Percentiles rank a stretch among this genome's conserved stretches.
Conservation (phyloP, 1,140 invertebrate genomes). For the Aphis craccivora region DNA sequence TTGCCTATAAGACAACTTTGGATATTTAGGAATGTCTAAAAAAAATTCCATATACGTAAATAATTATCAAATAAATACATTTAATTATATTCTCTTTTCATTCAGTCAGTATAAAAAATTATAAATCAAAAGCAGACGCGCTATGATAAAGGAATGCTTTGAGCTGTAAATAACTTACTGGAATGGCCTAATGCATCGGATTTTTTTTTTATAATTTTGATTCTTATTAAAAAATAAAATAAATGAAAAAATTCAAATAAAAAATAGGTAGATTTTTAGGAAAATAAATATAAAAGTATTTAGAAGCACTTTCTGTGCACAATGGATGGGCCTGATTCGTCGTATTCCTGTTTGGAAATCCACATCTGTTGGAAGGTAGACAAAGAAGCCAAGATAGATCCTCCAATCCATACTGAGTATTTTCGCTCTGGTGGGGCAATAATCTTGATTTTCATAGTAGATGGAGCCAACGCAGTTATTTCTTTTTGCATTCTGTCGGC, state of each 20-base stretch:
- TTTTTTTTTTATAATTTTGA: slow-evolving; percentile 56
- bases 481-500: slow-evolving; percentile 82
- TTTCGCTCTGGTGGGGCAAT: slow-evolving; percentile 86
- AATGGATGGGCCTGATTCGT: slow-evolving; percentile 92
- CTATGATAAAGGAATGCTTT: slow-evolving; percentile 57
- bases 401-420: slow-evolving; percentile 87
- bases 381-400: slow-evolving; percentile 83
- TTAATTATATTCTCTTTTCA: slow-evolving; percentile 55
- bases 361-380: slow-evolving; percentile 94
- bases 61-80: slow-evolving; percentile 58
- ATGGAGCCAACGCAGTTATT: slow-evolving; percentile 77
- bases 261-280: slow-evolving; percentile 56
- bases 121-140: slow-evolving; percentile 57
- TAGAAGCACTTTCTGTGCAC: slow-evolving; percentile 97
- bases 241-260: slow-evolving; percentile 52
- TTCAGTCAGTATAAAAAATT: slow-evolving; percentile 58
- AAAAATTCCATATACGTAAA: slow-evolving; percentile 54
- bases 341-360: slow-evolving; percentile 96
- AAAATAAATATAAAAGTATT: slow-evolving; percentile 63
- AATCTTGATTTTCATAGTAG: slow-evolving; percentile 83
- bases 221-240: slow-evolving; percentile 55
- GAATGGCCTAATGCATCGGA: slow-evolving; percentile 56
- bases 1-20: slow-evolving; percentile 54
- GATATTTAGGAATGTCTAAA: slow-evolving; percentile 54
- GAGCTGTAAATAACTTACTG: slow-evolving; percentile 57